These are phyloP conservation scores for Melanerpes formicivorus DNA, from an alignment of 2,113 vertebrate species.

Conservation along the genomic window DNA sequence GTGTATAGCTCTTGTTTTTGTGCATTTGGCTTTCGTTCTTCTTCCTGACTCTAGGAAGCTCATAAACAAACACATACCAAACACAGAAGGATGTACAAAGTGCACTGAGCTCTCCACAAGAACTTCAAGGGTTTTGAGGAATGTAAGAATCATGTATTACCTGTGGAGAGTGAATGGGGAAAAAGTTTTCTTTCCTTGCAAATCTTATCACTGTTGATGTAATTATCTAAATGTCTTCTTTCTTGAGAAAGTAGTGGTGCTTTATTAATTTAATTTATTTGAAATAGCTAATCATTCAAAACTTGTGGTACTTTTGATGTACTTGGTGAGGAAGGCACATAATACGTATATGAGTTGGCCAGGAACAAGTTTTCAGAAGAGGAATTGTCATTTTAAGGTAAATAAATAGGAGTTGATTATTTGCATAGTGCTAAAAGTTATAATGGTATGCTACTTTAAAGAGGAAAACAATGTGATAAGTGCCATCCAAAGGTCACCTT, in stretches of 20 bases:
- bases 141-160: background rate
- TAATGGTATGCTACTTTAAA: background rate
- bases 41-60: background rate
- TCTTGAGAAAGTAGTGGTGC: background rate
- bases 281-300: background rate
- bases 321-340: background rate
- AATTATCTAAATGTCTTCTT: background rate
- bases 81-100: background rate
- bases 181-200: background rate
- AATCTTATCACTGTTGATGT: background rate
- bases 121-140: background rate
- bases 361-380: background rate
- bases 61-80: background rate
- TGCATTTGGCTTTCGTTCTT: background rate
- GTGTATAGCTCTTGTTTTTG: background rate
- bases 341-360: background rate
- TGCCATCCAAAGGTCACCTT: background rate
- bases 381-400: background rate
- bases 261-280: background rate
- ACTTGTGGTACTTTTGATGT: background rate
- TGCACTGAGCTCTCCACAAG: background rate
- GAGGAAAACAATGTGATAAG: background rate
- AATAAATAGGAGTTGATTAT: background rate
- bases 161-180: background rate
- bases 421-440: background rate